These are phyloP conservation scores for Acleris emargana DNA, from an alignment of 2,888 invertebrate species.

Conservation along the genomic window DNA sequence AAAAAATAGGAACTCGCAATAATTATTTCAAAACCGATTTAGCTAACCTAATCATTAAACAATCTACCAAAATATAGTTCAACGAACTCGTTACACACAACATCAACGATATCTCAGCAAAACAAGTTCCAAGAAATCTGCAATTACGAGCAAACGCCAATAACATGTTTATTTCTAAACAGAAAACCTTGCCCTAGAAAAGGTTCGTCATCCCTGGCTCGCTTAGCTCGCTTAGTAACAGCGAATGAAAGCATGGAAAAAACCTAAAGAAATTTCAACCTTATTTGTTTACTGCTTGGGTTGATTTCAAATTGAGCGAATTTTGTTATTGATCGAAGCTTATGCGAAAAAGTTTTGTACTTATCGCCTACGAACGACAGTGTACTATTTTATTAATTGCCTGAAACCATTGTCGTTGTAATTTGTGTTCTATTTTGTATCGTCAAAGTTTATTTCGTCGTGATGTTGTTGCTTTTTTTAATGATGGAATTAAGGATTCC, in stretches of 20 bases:
- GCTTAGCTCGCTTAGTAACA: conserved; percentile 74
- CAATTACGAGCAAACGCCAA: conserved; percentile 18
- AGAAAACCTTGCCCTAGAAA: conserved; percentile 66
- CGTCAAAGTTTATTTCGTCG: not conserved
- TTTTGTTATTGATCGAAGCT: conserved; percentile 77
- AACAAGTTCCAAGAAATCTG: conserved; percentile 7
- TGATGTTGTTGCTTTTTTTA: conserved; percentile 24
- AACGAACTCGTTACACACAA: not conserved
- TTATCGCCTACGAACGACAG: conserved; percentile 71
- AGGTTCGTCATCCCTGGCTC: conserved; percentile 73
- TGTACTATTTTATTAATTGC: conserved; percentile 69
- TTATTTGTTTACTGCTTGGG: conserved; percentile 40
- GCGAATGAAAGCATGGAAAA: conserved; percentile 63
- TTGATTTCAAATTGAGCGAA: conserved; percentile 35
- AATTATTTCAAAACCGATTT: too few relatives aligned
- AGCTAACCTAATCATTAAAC: too few relatives aligned
- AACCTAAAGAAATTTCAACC: conserved; percentile 43
- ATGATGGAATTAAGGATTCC: conserved; percentile 20
- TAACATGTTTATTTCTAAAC: conserved; percentile 30
- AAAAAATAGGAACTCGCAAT: too few relatives aligned
- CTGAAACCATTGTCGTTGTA: conserved; percentile 45
- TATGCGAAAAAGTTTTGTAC: conserved; percentile 78
- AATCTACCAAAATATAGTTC: too few relatives aligned
- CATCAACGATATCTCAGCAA: not conserved
- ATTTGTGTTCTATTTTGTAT: conserved; percentile 29